A percentile compares a stretch with the other conserved stretches of the same genome.
phyloP scores from a whole-genome alignment of 2,797 vertebrate genomes.

The Paratrypauchen microcephalus region DNA sequence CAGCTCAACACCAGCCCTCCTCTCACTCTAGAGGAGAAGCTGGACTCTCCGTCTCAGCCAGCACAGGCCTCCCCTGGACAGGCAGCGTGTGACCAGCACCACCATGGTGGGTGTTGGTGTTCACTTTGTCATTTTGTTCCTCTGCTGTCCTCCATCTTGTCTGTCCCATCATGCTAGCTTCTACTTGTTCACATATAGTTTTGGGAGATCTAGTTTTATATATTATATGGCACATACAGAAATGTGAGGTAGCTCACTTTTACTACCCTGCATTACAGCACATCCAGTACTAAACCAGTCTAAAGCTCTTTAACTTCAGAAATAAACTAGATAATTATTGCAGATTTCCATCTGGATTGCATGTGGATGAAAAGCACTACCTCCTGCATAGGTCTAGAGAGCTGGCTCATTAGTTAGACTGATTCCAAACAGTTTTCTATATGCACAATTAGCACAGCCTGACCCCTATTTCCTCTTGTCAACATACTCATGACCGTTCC shows the following conservation, averaged over 20 bases:
- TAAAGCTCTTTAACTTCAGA: conserved; percentile 33
- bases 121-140: conserved; percentile 52
- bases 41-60: conserved; percentile 80
- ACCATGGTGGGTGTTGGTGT: conserved; percentile 90
- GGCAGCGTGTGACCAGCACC: conserved; percentile 84
- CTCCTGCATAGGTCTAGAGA: conserved; percentile 61
- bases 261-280: not conserved
- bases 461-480: conserved; percentile 74
- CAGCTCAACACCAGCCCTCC: conserved; percentile 90
- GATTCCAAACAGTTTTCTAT: conserved; percentile 30
- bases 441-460: conserved; percentile 67
- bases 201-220: too few relatives aligned
- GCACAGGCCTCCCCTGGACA: conserved; percentile 79
- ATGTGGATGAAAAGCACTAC: conserved; percentile 73
- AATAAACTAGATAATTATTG: conserved; percentile 48
- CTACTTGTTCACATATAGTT: not conserved
- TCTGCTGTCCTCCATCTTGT: conserved; percentile 11
- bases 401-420: conserved; percentile 78
- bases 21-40: conserved; percentile 78
- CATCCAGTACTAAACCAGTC: conserved; percentile 29
- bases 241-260: too few relatives aligned
- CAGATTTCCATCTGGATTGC: conserved; percentile 65
- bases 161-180: not conserved
- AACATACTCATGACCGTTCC: conserved; percentile 66
- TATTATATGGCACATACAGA: too few relatives aligned